A percentile compares a stretch with the other conserved stretches of the same genome.
Conservation (phyloP, 2,113 vertebrate species). For the Crotophaga sulcirostris region DNA sequence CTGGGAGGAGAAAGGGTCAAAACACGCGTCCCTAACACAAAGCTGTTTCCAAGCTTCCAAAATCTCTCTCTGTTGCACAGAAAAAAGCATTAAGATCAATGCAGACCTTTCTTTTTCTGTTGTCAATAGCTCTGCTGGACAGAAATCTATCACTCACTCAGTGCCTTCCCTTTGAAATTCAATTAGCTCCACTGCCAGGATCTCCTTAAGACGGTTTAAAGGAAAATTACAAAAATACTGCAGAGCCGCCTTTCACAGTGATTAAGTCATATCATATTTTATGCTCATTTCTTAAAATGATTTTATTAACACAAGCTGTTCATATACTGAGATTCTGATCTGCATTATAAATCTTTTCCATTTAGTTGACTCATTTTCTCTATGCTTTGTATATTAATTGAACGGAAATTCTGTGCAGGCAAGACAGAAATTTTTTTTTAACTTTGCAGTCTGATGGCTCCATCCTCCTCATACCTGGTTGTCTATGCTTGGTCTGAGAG, state of each 20-base stretch:
- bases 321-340: conserved; percentile 21
- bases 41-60: conserved; percentile 52
- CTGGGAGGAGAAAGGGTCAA: conserved; percentile 18
- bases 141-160: conserved; percentile 63
- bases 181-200: conserved; percentile 45
- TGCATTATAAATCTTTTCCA: conserved; percentile 4
- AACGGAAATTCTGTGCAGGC: not conserved
- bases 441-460: not conserved
- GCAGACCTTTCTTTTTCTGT: conserved; percentile 51
- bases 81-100: conserved; percentile 28
- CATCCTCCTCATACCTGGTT: not conserved
- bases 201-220: conserved; percentile 47
- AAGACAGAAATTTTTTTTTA: not conserved
- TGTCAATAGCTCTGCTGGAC: conserved; percentile 57
- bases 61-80: conserved; percentile 20
- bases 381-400: not conserved
- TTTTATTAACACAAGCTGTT: conserved; percentile 61
- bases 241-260: conserved; percentile 10
- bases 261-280: conserved; percentile 57
- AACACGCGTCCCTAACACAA: not conserved
- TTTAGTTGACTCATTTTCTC: conserved; percentile 19
- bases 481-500: not conserved
- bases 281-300: conserved; percentile 49
- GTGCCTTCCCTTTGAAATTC: conserved; percentile 63
- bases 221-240: conserved; percentile 32